These are phyloP conservation scores for Coremacera marginata DNA, from an alignment of 2,888 invertebrate species.

Conservation along the genomic window DNA sequence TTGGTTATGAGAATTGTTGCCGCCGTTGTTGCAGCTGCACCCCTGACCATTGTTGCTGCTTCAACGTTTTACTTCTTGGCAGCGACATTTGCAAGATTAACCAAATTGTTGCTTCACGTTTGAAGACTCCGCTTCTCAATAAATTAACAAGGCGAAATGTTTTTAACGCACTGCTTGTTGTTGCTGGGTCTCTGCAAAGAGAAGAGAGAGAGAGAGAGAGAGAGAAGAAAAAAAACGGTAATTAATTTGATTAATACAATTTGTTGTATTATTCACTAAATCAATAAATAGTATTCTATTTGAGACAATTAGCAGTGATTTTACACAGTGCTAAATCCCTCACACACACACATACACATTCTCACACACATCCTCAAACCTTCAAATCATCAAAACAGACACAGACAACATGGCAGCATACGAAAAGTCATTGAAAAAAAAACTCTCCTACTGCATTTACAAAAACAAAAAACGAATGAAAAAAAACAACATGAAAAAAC, in stretches of 20 bases:
- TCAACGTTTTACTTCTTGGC: slow-evolving; percentile 42
- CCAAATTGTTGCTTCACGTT: not conserved
- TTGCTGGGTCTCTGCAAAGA: slow-evolving; percentile 21
- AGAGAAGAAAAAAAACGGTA: too few species aligned
- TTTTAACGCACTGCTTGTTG: slow-evolving; percentile 37
- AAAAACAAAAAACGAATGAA: too few species aligned
- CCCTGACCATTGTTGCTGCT: slow-evolving; percentile 57
- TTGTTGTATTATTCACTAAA: too few species aligned
- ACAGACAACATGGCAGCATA: not conserved
- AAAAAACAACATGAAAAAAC: not conserved
- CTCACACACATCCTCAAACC: slow-evolving; percentile 8
- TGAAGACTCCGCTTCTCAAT: not conserved
- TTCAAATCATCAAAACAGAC: not conserved
- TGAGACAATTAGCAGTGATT: not conserved
- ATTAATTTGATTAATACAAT: not conserved
- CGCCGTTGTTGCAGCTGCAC: slow-evolving; percentile 54
- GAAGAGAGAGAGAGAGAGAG: too few species aligned
- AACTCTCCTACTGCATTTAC: not conserved
- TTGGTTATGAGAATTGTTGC: slow-evolving; percentile 56
- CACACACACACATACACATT: not conserved
- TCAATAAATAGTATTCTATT: too few species aligned
- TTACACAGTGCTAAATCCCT: not conserved
- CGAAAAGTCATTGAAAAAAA: slow-evolving; percentile 24
- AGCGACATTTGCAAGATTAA: slow-evolving; percentile 36
- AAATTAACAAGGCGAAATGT: slow-evolving; percentile 30